Percentiles rank a stretch among this genome's conserved stretches.
Evolutionary conservation across 1,140 invertebrate species (phyloP).

Genomic region (Papilio dardanus): DNA sequence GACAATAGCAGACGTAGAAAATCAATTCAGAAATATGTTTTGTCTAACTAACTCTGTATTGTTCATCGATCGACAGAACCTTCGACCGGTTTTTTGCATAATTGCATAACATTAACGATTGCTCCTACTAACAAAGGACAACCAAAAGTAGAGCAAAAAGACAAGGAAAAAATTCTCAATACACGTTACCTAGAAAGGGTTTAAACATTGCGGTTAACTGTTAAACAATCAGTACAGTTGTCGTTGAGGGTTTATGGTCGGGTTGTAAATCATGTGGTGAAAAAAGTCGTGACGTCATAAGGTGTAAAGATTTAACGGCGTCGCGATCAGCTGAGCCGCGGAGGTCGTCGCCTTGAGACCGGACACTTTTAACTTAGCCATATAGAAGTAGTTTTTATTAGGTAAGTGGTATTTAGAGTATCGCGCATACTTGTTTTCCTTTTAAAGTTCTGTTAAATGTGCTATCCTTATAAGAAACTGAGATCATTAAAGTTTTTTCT

Average conservation of each 20-base stretch:
- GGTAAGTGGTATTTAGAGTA: background rate
- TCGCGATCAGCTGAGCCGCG: slow-evolving; percentile 72
- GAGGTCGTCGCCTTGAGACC: slow-evolving; percentile 53
- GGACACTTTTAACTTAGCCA: background rate
- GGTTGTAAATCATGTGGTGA: slow-evolving; percentile 77
- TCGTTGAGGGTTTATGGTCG: slow-evolving; percentile 72
- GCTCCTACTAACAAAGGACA: slow-evolving; percentile 56
- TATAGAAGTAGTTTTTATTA: slow-evolving; percentile 4
- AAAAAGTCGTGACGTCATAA: slow-evolving; percentile 77
- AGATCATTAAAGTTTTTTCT: background rate
- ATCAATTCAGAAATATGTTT: slow-evolving; percentile 43
- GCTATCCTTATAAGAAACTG: background rate
- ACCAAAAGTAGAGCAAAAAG: slow-evolving; percentile 76
- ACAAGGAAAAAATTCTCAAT: slow-evolving; percentile 55
- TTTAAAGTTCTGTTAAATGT: background rate
- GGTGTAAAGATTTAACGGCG: slow-evolving; percentile 73
- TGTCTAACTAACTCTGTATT: slow-evolving; percentile 43
- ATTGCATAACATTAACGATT: slow-evolving; percentile 73
- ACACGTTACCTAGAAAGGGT: slow-evolving; percentile 76
- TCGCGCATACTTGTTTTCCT: background rate
- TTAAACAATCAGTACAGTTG: slow-evolving; percentile 81
- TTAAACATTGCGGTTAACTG: slow-evolving; percentile 79
- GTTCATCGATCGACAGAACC: slow-evolving; percentile 50
- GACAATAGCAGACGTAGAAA: slow-evolving; percentile 47
- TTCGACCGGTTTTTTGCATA: slow-evolving; percentile 76